These are phyloP conservation scores for Arrhopalites spinosus DNA, from an alignment of 2,888 invertebrate genomes.

Conservation along the genomic window DNA sequence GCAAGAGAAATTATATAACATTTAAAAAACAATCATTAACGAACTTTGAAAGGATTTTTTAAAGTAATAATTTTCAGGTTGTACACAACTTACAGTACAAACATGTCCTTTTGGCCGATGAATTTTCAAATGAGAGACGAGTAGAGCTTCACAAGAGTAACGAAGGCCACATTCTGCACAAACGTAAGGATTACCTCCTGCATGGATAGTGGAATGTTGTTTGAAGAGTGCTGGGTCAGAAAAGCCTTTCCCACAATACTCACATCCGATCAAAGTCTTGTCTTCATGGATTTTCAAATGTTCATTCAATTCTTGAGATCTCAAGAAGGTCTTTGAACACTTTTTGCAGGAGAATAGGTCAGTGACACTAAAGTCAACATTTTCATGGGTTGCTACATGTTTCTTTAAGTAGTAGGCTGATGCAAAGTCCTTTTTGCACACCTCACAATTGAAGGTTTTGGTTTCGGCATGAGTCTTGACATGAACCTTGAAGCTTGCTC, in stretches of 20 bases:
- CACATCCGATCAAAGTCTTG: constrained; percentile 25
- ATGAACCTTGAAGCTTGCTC: constrained; percentile 33
- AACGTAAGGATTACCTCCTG: constrained; percentile 38
- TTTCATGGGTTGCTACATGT: constrained; percentile 33
- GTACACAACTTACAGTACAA: constrained; percentile 32
- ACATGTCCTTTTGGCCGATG: constrained; percentile 41
- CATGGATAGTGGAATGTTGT: constrained; percentile 24
- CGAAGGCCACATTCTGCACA: constrained; percentile 39
- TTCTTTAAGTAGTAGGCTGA: constrained; percentile 26
- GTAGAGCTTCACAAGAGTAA: constrained; percentile 37
- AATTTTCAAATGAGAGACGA: constrained; percentile 41
- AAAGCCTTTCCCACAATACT: constrained; percentile 38
- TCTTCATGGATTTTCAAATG: constrained; percentile 37
- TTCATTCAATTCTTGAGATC: constrained; percentile 38
- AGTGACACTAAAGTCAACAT: constrained; percentile 36
- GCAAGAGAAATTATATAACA: constrained; percentile 13
- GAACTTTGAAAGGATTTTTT: not conserved
- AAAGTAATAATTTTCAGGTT: not conserved
- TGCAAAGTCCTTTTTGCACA: constrained; percentile 35
- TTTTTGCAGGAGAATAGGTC: constrained; percentile 42
- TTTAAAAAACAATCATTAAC: constrained; percentile 6
- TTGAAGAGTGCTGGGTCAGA: not conserved
- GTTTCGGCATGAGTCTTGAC: constrained; percentile 26
- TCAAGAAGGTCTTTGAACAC: constrained; percentile 40
- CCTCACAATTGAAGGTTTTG: constrained; percentile 27